A percentile compares a stretch with the other conserved stretches of the same genome.
Evolutionary conservation across 2,797 vertebrate genomes (phyloP).

Genomic region (Sebastes hubbsi): DNA sequence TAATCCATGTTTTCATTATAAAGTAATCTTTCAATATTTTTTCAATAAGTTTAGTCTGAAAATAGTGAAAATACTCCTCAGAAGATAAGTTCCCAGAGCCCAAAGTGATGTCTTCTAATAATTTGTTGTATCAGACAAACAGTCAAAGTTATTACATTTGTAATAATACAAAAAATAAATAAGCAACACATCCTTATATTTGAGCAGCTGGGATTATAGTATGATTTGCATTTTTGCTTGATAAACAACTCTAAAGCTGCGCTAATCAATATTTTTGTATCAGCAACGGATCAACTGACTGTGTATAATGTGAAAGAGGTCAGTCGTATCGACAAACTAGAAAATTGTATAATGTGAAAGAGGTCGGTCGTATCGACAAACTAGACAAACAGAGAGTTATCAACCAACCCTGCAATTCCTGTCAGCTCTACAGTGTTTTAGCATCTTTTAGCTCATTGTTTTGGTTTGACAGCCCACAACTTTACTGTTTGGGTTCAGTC

Average conservation of each 20-base stretch:
- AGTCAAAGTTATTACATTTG: background rate
- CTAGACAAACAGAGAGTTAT: background rate
- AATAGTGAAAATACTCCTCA: background rate
- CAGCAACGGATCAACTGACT: background rate
- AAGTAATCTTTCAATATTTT: background rate
- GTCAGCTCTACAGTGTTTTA: background rate
- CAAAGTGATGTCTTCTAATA: background rate
- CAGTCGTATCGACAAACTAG: background rate
- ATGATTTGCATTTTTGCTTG: background rate
- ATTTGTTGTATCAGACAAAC: background rate
- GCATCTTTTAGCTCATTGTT: background rate
- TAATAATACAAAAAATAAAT: background rate
- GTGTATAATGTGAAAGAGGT: background rate
- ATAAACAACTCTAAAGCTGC: background rate
- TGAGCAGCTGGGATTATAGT: background rate
- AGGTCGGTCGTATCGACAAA: background rate
- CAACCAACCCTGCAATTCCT: background rate
- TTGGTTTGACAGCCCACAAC: background rate
- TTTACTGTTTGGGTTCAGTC: background rate
- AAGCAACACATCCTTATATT: background rate
- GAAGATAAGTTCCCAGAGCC: background rate
- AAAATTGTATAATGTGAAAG: background rate
- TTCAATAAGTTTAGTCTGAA: background rate
- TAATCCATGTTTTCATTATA: background rate
- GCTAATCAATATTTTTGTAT: background rate